Evolutionary conservation across 2,113 vertebrate species (phyloP).

Genomic region (Rhineura floridana): DNA sequence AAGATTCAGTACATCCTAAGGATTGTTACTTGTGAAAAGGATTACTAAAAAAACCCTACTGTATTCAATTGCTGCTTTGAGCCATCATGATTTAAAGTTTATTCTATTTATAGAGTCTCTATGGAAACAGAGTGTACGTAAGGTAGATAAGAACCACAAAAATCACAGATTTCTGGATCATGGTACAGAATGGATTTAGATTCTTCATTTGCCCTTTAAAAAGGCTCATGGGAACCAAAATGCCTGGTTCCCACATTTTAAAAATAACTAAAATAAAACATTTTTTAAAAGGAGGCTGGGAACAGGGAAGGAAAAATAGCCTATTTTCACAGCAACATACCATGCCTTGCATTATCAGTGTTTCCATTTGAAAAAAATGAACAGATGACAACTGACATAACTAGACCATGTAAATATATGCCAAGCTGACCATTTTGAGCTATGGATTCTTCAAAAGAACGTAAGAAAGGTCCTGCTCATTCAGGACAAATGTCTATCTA

Average conservation of each 20-base stretch:
- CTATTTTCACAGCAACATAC: constrained; percentile 6
- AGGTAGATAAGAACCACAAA: constrained; percentile 65
- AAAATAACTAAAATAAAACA: neutral
- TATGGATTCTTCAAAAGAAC: neutral
- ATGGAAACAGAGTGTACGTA: constrained; percentile 77
- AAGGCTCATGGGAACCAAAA: constrained; percentile 28
- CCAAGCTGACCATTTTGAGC: neutral
- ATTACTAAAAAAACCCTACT: neutral
- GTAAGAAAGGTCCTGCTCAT: neutral
- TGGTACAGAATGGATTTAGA: constrained; percentile 28
- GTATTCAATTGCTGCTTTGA: constrained; percentile 10
- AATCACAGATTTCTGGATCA: constrained; percentile 54
- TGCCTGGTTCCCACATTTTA: constrained; percentile 1
- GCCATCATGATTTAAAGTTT: constrained; percentile 66
- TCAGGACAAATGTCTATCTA: neutral
- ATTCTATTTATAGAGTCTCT: constrained; percentile 83
- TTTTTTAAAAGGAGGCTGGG: neutral
- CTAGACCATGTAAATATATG: neutral
- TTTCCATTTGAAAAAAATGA: constrained; percentile 20
- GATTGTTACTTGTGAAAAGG: neutral
- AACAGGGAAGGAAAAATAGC: neutral
- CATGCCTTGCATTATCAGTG: constrained; percentile 4
- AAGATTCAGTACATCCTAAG: neutral
- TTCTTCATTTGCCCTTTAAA: constrained; percentile 43
- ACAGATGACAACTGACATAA: neutral